Evolutionary conservation across 1,140 invertebrate species (phyloP).

Genomic region (Dinoponera quadriceps): DNA sequence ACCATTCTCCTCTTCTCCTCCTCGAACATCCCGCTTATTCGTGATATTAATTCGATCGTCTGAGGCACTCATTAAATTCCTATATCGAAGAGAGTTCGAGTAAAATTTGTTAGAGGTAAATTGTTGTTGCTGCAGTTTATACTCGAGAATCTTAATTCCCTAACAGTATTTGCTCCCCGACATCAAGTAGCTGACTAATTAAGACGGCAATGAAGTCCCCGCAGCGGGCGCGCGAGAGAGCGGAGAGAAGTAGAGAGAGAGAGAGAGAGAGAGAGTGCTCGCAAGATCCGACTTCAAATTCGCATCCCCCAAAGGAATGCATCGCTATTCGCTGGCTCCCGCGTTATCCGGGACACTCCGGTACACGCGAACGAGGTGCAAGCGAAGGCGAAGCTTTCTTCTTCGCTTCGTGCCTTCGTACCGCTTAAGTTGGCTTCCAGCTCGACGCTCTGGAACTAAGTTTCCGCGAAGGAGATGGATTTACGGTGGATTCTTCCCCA

Average conservation of each 20-base stretch:
- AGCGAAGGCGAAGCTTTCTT: slow-evolving; percentile 32
- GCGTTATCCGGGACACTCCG: slow-evolving; percentile 10
- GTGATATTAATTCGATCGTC: no score
- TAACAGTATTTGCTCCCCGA: background rate
- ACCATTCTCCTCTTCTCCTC: no score
- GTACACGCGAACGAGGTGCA: background rate
- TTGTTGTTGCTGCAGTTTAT: no score
- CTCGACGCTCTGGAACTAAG: slow-evolving; percentile 55
- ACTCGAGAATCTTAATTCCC: background rate
- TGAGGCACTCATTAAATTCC: no score
- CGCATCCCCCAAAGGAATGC: slow-evolving; percentile 18
- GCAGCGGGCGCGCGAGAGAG: background rate
- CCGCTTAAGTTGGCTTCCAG: slow-evolving; percentile 56
- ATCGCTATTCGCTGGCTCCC: slow-evolving; percentile 3
- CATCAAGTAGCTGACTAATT: slow-evolving; percentile 8
- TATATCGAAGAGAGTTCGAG: no score
- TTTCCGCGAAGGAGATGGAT: slow-evolving; percentile 68
- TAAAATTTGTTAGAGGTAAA: no score
- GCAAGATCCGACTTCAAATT: background rate
- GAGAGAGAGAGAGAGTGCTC: no score
- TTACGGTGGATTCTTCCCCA: slow-evolving; percentile 49
- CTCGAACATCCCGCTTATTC: no score
- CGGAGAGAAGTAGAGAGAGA: background rate
- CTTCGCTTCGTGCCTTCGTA: slow-evolving; percentile 43
- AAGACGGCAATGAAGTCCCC: slow-evolving; percentile 8